Percentiles rank a stretch among this genome's conserved stretches.
Conservation (phyloP, 2,113 vertebrate genomes). For the Prietella phreatophila region DNA sequence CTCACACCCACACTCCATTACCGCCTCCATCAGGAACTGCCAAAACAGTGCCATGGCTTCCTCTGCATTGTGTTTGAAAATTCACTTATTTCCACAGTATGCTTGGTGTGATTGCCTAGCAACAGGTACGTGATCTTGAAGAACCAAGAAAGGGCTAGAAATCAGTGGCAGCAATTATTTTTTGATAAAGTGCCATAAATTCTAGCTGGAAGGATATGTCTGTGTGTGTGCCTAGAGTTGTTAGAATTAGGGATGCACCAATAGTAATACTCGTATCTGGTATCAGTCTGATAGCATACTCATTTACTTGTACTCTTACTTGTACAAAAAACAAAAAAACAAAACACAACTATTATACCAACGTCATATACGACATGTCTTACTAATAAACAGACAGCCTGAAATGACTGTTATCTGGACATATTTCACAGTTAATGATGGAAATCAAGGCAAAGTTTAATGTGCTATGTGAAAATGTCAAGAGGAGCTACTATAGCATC, state of each 20-base stretch:
- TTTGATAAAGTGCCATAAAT: background rate
- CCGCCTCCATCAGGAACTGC: slow-evolving; percentile 29
- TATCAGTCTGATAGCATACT: background rate
- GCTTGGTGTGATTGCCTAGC: slow-evolving; percentile 22
- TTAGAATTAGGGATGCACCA: background rate
- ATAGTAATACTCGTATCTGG: background rate
- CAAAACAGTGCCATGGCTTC: slow-evolving; percentile 24
- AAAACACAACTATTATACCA: background rate
- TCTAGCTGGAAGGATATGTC: background rate
- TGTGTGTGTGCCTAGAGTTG: background rate
- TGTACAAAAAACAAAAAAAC: background rate
- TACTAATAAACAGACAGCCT: background rate
- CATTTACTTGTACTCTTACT: slow-evolving; percentile 4
- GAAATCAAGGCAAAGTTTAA: background rate
- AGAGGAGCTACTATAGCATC: background rate
- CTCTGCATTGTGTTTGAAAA: background rate
- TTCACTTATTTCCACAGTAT: slow-evolving; percentile 1
- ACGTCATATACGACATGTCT: background rate
- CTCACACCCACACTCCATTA: slow-evolving; percentile 44
- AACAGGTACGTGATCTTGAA: background rate
- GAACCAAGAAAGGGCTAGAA: background rate
- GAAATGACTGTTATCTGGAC: background rate
- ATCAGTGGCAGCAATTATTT: background rate
- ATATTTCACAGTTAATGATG: background rate
- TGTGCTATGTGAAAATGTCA: background rate